Evolutionary conservation across 1,140 invertebrate genomes (phyloP), one percentile per base, ranked within the genome.

Genomic region (Carcinoscorpius rotundicauda): DNA sequence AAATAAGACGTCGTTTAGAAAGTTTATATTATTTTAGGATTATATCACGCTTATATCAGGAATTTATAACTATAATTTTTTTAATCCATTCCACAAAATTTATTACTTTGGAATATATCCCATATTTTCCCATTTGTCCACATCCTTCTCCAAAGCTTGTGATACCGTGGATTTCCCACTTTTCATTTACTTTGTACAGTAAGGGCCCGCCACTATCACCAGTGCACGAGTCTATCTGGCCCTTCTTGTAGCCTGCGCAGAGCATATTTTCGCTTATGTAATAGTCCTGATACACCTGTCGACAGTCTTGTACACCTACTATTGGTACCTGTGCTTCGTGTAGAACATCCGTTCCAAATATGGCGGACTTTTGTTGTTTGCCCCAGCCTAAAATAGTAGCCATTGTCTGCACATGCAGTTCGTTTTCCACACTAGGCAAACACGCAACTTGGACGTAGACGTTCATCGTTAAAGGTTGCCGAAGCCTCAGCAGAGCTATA

Each of bases 91-190:
- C 78, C 3, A 91, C 82, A 74, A 92, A 95, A 73, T 92, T 93
- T 6, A 87, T 82, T 4, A 95, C 84, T 70, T 85, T 84, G 3
- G 90, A 89, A 73, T 97, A 97, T 65, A 97, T 93, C 4, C 93
- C 93, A 71, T 87, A 95, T 75, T 94, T 95, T 58, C 89, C 88
- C 60, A 84, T 85, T 72, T 89, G 85, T 4, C 91, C 93, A 74
- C 93, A 96, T 29, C 91, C 92, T 73, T 96, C 92, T 0, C 93
- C 93, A 70, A 95, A 97, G 73, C 91, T 94, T 1, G 93, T 96
- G 53, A 97, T 91, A 4, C 93, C 93, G 75, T 89, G 88, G 48
- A 93, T 84, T 48, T 83, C 84, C 87, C 88, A 90, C 62, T 72
- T 69, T 3, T 29, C 73, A 9, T 75, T 66, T 11, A 65, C 60